These are phyloP conservation scores for Phoeniculus purpureus DNA, from an alignment of 2,797 vertebrate species.

Conservation along the genomic window DNA sequence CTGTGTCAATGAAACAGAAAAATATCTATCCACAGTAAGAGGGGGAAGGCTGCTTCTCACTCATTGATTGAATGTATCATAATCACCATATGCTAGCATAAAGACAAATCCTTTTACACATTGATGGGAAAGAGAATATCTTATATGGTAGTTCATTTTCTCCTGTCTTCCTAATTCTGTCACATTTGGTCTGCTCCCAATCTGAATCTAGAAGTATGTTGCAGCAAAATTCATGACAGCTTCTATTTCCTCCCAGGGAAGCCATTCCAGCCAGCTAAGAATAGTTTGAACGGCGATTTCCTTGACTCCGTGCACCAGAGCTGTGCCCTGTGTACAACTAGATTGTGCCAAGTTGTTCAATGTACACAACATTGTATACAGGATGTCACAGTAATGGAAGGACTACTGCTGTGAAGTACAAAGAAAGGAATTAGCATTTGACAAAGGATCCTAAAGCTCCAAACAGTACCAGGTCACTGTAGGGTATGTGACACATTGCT, in stretches of 20 bases:
- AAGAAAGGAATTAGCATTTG: not conserved
- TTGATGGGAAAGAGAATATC: not conserved
- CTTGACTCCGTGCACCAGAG: conserved; percentile 17
- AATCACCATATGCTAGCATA: not conserved
- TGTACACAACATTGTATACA: not conserved
- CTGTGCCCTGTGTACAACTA: not conserved
- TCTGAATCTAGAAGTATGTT: not conserved
- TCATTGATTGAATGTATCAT: not conserved
- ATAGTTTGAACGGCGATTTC: not conserved
- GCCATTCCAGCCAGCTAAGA: not conserved
- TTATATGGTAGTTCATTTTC: not conserved
- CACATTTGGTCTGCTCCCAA: not conserved
- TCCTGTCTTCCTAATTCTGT: not conserved
- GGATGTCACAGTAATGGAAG: not conserved
- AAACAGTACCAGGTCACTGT: not conserved
- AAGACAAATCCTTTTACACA: conserved; percentile 31
- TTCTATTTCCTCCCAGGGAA: conserved; percentile 10
- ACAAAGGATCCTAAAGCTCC: not conserved
- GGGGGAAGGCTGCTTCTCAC: not conserved
- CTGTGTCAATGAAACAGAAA: not conserved
- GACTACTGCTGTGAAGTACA: not conserved
- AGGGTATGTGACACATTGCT: not conserved
- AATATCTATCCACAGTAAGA: not conserved
- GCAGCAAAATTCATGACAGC: not conserved
- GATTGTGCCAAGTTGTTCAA: not conserved